A percentile compares a stretch with the other conserved stretches of the same genome.
phyloP scores from a whole-genome alignment of 2,888 invertebrate genomes.

The Hirtodrosophila histrioides region DNA sequence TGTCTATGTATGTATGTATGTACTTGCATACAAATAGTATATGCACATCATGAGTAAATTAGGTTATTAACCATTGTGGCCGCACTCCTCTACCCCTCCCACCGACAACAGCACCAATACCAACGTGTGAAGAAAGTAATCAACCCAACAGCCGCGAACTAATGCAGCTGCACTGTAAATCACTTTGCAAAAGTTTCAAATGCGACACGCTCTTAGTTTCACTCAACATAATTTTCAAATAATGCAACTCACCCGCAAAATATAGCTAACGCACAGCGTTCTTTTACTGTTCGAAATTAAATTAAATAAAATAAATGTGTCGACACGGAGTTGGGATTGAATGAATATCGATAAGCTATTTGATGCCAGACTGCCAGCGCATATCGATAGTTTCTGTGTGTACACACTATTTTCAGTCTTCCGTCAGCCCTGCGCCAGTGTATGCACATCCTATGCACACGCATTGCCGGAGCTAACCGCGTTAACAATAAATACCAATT shows the following conservation, averaged over 20 bases:
- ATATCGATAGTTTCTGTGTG: conserved; percentile 29
- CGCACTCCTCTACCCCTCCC: conserved; percentile 18
- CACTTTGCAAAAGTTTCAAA: not conserved
- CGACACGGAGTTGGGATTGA: conserved; percentile 39
- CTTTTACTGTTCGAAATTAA: conserved; percentile 35
- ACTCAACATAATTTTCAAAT: not conserved
- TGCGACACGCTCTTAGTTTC: not conserved
- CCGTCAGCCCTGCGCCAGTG: conserved; percentile 23
- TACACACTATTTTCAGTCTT: not conserved
- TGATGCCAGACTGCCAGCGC: not conserved
- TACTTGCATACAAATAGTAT: not conserved
- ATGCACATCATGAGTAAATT: conserved; percentile 18
- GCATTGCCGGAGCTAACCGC: conserved; percentile 9
- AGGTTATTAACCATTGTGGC: conserved; percentile 32
- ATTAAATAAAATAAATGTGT: conserved; percentile 47
- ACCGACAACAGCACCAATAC: conserved; percentile 13
- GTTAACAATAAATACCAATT: not conserved
- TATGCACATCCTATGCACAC: conserved; percentile 13
- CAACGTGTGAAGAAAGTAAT: conserved; percentile 15
- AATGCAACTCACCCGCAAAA: conserved; percentile 36
- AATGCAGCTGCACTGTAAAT: conserved; percentile 13
- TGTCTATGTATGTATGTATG: not conserved
- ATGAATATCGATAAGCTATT: conserved; percentile 32
- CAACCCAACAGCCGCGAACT: conserved; percentile 21
- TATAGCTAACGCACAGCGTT: conserved; percentile 30